A percentile compares a stretch with the other conserved stretches of the same genome.
Conservation (phyloP, 2,888 invertebrate genomes). For the Leptogaster cylindrica region DNA sequence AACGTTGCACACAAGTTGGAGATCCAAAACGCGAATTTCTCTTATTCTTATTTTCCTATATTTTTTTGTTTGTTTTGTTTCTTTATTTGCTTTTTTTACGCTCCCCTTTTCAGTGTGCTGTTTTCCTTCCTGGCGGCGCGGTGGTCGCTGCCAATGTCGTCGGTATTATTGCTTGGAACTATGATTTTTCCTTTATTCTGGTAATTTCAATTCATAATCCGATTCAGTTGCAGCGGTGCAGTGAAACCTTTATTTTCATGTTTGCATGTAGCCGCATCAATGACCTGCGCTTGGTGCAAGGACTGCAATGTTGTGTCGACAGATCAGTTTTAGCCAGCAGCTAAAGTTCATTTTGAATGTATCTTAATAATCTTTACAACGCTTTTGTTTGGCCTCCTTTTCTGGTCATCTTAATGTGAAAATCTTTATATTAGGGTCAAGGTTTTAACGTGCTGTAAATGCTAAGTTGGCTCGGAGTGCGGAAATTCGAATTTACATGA, state of each 20-base stretch:
- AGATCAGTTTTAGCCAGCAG: conserved; percentile 12
- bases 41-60: no score
- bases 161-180: conserved; percentile 20
- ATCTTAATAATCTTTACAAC: conserved; percentile 31
- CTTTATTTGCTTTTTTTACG: not conserved
- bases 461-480: no score
- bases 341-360: conserved; percentile 35
- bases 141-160: conserved; percentile 24
- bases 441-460: conserved; percentile 17
- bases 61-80: no score
- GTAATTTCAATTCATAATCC: conserved; percentile 40
- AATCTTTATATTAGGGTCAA: conserved; percentile 28
- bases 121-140: not conserved
- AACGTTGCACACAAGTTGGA: not conserved
- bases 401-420: conserved; percentile 15
- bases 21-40: not conserved
- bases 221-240: conserved; percentile 3
- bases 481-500: no score
- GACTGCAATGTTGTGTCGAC: not conserved
- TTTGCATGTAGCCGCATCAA: conserved; percentile 34
- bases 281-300: conserved; percentile 30
- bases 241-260: conserved; percentile 20
- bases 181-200: conserved; percentile 38
- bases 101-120: not conserved
- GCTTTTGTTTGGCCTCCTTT: conserved; percentile 35